Evolutionary conservation across 2,113 vertebrate species (phyloP), one percentile per base, ranked within the genome.

Genomic region (Bettongia penicillata): DNA sequence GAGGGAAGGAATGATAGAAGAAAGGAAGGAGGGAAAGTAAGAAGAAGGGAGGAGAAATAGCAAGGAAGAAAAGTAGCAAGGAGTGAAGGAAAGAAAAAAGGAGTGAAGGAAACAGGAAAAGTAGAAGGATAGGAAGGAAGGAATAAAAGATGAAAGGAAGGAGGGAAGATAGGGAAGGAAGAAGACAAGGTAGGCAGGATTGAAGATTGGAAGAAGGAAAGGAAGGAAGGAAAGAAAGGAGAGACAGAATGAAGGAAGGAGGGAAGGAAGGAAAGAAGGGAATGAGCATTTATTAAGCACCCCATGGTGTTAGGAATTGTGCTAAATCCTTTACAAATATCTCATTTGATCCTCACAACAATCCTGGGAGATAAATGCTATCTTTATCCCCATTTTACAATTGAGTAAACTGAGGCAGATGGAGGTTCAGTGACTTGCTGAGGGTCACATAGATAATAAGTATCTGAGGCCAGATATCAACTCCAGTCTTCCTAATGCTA

Each of bases 11-110:
- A 31, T 26, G 26, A 31, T 31, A 26, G 28, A 31, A 61, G 55
- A 28, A 37, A 68, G 61, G 3, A 68, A 37, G 31, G 61, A 68
- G 37, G 31, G 31, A 12, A 61, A 10, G 57, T 11, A 31, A 0
- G 25, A 28, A 28, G 6, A 1, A 10, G 31, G 0, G 28, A 3
- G 3, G 8, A 3, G 11, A 52, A 2, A 16, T 22, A 51, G 23
- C 2, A 9, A 26, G 7, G 7, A 8, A 24, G 14, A 7, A 4
- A 51, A 11, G 8, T 9, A 28, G 6, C 1, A 10, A 61, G 3
- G 28, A 3, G 14, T 2, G 2, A 31, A 52, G 16, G 52, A 52
- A 11, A 26, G 26, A 9, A 26, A 10, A 8, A 25, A 53, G 24
- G 24, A 53, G 19, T 5, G 53, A 25, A 25, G 23, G 23, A 53